Conservation (phyloP, 2,113 vertebrate genomes). For the Casuarius casuarius region DNA sequence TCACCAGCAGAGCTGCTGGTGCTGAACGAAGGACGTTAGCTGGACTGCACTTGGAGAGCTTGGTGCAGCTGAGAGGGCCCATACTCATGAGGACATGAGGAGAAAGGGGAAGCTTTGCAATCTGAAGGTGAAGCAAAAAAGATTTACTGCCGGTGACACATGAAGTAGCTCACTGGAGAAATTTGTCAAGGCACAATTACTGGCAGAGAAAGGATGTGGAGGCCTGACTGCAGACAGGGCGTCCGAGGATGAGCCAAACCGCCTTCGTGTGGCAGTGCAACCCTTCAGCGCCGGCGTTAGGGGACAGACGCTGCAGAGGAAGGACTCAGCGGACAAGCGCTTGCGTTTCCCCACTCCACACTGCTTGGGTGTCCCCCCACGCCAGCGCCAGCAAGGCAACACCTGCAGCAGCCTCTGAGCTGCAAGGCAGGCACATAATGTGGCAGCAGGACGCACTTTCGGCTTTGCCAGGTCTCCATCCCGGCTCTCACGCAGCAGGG, state of each 20-base stretch:
- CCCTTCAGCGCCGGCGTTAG: background rate
- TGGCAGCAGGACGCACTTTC: no score
- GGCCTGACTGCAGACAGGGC: background rate
- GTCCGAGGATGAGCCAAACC: background rate
- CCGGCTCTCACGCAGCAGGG: no score
- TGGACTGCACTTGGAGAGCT: background rate
- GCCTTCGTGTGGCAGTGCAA: background rate
- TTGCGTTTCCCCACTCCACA: background rate
- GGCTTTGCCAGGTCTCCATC: no score
- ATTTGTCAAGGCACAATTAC: background rate
- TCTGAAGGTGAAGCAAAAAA: background rate
- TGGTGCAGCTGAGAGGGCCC: accelerated
- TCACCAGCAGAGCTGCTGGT: background rate
- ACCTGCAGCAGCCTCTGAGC: no score
- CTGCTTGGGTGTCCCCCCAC: background rate
- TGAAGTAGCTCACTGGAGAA: accelerated
- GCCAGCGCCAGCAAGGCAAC: no score
- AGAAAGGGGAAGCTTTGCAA: background rate
- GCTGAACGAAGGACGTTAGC: background rate
- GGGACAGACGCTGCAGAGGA: background rate
- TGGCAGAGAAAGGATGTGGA: background rate
- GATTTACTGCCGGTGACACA: background rate
- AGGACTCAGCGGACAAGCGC: no score
- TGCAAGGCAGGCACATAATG: no score
- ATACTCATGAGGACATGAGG: accelerated